Evolutionary conservation across 2,888 invertebrate species (phyloP).

Genomic region (Tipula unca): DNA sequence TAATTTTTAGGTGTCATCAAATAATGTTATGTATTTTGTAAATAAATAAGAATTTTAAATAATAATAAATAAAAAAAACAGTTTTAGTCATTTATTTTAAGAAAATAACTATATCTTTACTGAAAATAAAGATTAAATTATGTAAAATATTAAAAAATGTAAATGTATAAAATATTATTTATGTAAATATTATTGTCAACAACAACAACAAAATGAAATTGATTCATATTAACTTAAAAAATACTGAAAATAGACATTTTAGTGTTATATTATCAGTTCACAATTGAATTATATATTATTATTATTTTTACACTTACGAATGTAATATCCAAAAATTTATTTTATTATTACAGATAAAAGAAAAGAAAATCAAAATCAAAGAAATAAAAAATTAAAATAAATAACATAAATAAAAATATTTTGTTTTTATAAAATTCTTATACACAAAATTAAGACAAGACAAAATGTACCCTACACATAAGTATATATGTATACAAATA

Average conservation of each 20-base stretch:
- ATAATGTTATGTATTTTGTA: constrained; percentile 2
- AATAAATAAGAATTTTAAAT: background rate
- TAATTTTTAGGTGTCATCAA: background rate
- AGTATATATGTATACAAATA: background rate
- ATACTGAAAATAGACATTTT: background rate
- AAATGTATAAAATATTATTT: background rate
- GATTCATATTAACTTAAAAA: background rate
- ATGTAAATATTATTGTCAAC: background rate
- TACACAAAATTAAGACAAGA: background rate
- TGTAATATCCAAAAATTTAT: background rate
- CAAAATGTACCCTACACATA: background rate
- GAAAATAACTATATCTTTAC: background rate
- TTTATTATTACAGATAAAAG: background rate
- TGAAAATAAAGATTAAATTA: background rate
- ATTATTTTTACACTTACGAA: background rate
- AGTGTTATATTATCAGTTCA: background rate
- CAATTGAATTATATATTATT: background rate
- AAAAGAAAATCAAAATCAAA: background rate
- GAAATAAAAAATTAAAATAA: background rate
- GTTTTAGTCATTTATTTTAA: background rate
- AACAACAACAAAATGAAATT: background rate
- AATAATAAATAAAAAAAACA: background rate
- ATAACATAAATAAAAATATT: background rate
- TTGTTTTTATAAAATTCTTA: background rate
- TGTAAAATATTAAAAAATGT: background rate